These are phyloP conservation scores for Parus major DNA, from an alignment of 2,113 vertebrate species.

Conservation along the genomic window DNA sequence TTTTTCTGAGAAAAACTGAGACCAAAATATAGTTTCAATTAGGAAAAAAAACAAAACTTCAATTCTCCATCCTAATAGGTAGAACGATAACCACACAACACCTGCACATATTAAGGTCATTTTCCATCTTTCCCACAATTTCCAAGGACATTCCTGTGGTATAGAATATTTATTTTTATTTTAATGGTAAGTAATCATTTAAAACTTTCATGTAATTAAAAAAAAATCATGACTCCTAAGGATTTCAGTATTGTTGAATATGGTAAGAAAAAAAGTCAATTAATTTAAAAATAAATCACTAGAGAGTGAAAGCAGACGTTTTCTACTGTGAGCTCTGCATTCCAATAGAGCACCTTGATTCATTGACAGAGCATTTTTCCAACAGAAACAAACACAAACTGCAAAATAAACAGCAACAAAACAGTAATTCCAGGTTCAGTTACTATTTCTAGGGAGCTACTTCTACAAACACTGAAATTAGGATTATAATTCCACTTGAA, in stretches of 20 bases:
- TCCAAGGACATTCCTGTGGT: neutral
- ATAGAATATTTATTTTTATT: neutral
- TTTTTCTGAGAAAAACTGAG: neutral
- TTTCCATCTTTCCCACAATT: neutral
- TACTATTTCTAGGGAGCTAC: neutral
- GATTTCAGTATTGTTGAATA: neutral
- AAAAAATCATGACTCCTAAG: rapidly evolving
- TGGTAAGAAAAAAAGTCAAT: neutral
- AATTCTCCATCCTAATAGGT: neutral
- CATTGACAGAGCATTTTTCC: neutral
- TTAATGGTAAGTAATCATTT: neutral
- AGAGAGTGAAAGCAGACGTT: neutral
- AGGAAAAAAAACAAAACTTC: neutral
- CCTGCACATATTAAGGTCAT: neutral
- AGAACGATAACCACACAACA: neutral
- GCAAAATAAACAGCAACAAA: neutral
- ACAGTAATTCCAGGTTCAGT: neutral
- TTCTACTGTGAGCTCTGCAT: neutral
- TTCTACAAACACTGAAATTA: neutral
- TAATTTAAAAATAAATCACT: neutral
- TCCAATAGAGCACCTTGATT: neutral
- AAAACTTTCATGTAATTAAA: neutral
- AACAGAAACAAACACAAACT: neutral
- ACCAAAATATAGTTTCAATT: neutral
- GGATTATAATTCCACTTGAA: neutral